These are phyloP conservation scores for Dyspetes luteomarginatus DNA, from an alignment of 2,888 invertebrate genomes.

Conservation along the genomic window DNA sequence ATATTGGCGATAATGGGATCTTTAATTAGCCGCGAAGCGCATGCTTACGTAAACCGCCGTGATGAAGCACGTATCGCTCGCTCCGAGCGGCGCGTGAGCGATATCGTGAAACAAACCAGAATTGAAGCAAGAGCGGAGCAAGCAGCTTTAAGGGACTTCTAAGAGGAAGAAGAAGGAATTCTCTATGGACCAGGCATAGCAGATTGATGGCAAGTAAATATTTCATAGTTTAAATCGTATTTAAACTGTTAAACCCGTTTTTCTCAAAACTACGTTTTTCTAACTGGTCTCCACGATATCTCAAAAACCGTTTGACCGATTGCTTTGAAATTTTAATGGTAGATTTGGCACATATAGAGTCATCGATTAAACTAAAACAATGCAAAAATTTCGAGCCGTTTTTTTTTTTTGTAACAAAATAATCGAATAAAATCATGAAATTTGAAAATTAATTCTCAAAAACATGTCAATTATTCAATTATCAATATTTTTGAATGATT, in stretches of 20 bases:
- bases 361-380: not conserved
- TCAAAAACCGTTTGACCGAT: constrained; percentile 41
- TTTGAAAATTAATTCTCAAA: not conserved
- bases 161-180: not conserved
- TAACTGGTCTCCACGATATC: constrained; percentile 28
- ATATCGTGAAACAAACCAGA: constrained; percentile 17
- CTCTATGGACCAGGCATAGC: not conserved
- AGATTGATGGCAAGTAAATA: constrained; percentile 19
- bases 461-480: constrained; percentile 4
- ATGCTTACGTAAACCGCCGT: constrained; percentile 14
- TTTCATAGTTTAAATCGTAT: constrained; percentile 30
- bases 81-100: constrained; percentile 23
- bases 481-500: not conserved
- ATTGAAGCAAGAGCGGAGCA: constrained; percentile 11
- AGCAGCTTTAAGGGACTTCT: constrained; percentile 11
- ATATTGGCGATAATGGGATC: not conserved
- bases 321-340: constrained; percentile 31
- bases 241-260: constrained; percentile 30
- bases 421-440: not conserved
- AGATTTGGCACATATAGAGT: constrained; percentile 21
- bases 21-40: not conserved
- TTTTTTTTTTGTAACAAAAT: constrained; percentile 16
- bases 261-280: constrained; percentile 39
- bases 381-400: constrained; percentile 11
- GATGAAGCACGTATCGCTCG: constrained; percentile 9